A percentile compares a stretch with the other conserved stretches of the same genome.
Evolutionary conservation across 2,113 vertebrate genomes (phyloP).

Genomic region (Oophaga pumilio): DNA sequence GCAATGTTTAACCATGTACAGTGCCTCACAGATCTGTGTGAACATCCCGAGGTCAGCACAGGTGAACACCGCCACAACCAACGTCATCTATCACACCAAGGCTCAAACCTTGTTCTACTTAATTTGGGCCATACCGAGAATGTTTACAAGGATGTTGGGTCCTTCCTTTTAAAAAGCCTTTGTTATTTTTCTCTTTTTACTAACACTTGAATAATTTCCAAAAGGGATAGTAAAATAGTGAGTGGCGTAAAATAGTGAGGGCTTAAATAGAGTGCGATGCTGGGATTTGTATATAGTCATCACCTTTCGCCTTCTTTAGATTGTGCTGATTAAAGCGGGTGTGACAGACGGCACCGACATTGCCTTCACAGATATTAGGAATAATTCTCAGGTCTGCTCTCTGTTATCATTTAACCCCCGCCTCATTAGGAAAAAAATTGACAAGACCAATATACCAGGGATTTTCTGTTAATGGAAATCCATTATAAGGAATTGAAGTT

Average conservation of each 20-base stretch:
- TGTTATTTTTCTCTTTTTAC: not conserved
- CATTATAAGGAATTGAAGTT: not conserved
- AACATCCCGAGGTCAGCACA: not conserved
- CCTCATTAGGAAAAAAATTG: not conserved
- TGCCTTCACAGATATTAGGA: not conserved
- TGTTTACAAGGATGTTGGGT: not conserved
- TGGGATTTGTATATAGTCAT: not conserved
- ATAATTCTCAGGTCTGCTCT: not conserved
- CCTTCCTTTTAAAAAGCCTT: not conserved
- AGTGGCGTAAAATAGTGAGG: not conserved
- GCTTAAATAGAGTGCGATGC: not conserved
- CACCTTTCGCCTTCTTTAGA: not conserved
- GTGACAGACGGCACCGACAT: not conserved
- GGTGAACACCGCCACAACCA: not conserved
- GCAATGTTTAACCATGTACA: conserved; percentile 15
- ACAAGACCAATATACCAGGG: not conserved
- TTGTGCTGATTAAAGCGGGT: not conserved
- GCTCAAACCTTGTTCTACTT: not conserved
- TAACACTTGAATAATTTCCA: not conserved
- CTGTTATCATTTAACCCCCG: not conserved
- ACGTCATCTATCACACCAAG: not conserved
- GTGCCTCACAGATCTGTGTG: not conserved
- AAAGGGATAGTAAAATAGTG: too few relatives aligned
- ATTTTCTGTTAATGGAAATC: not conserved
- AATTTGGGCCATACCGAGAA: not conserved